A percentile compares a stretch with the other conserved stretches of the same genome.
These are phyloP conservation scores for Archocentrus centrarchus DNA, from an alignment of 2,113 vertebrate genomes.

Conservation along the genomic window DNA sequence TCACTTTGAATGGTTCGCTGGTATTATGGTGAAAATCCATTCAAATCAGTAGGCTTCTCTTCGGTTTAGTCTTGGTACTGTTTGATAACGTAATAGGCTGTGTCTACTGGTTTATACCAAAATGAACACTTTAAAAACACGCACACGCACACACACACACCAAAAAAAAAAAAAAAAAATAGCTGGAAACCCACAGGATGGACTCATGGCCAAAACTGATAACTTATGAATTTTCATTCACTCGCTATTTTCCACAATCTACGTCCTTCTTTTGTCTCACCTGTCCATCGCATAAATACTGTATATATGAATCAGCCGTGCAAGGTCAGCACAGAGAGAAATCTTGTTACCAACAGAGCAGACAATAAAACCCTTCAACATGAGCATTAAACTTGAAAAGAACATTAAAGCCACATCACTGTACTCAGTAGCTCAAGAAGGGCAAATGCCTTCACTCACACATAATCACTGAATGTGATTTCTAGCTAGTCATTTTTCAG, in stretches of 20 bases:
- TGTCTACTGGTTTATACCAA: background rate
- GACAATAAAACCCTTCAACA: conserved; percentile 13
- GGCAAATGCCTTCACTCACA: background rate
- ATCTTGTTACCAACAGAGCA: background rate
- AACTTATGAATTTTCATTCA: background rate
- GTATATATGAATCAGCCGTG: background rate
- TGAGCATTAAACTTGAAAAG: conserved; percentile 20
- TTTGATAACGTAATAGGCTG: background rate
- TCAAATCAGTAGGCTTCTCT: background rate
- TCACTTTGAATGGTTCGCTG: background rate
- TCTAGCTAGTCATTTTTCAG: conserved; percentile 9
- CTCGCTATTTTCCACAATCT: background rate
- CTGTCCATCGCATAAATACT: background rate
- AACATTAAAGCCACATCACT: conserved; percentile 3
- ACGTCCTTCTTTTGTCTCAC: background rate
- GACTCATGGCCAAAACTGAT: background rate
- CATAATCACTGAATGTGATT: conserved; percentile 14
- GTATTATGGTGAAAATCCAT: conserved; percentile 3
- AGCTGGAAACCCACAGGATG: background rate
- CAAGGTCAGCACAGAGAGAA: background rate
- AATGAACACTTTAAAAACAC: background rate
- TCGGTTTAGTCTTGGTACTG: background rate
- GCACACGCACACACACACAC: too few relatives aligned
- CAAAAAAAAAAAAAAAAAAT: background rate
- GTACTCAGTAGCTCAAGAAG: background rate